Evolutionary conservation across 2,113 vertebrate species (phyloP).

Genomic region (Ochotona princeps): DNA sequence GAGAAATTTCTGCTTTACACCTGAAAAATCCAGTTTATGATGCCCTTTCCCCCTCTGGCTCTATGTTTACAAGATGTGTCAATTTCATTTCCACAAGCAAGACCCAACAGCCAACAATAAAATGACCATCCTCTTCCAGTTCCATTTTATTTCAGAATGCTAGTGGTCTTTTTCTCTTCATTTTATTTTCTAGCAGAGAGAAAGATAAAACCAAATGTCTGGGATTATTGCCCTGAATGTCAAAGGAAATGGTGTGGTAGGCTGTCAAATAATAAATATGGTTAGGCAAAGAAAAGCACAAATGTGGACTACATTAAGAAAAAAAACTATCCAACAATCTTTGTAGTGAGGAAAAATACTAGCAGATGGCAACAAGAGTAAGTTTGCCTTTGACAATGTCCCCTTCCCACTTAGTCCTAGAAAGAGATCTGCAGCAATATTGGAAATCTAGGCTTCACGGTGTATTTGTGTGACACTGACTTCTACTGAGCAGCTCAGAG

Average conservation of each 20-base stretch:
- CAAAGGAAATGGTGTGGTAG: not conserved
- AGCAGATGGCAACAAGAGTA: not conserved
- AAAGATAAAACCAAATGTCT: conserved; percentile 57
- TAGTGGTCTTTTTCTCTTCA: not conserved
- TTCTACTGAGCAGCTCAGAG: not conserved
- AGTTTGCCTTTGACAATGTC: not conserved
- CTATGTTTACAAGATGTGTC: not conserved
- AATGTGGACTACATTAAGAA: conserved; percentile 22
- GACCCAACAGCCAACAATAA: not conserved
- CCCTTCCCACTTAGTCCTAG: not conserved
- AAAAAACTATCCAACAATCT: not conserved
- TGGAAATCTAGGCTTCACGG: not conserved
- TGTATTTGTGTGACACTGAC: not conserved
- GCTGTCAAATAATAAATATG: conserved; percentile 16
- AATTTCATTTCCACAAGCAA: conserved; percentile 16
- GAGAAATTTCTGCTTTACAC: not conserved
- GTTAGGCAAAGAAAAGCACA: not conserved
- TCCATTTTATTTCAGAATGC: conserved; percentile 41
- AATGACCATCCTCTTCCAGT: not conserved
- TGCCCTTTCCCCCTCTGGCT: not conserved
- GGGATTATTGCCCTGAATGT: not conserved
- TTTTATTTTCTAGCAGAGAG: conserved; percentile 56
- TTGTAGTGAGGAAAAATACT: not conserved
- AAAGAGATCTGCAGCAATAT: not conserved
- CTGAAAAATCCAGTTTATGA: not conserved